Conservation (phyloP, 2,888 invertebrate genomes). For the Drosophila borealis region DNA sequence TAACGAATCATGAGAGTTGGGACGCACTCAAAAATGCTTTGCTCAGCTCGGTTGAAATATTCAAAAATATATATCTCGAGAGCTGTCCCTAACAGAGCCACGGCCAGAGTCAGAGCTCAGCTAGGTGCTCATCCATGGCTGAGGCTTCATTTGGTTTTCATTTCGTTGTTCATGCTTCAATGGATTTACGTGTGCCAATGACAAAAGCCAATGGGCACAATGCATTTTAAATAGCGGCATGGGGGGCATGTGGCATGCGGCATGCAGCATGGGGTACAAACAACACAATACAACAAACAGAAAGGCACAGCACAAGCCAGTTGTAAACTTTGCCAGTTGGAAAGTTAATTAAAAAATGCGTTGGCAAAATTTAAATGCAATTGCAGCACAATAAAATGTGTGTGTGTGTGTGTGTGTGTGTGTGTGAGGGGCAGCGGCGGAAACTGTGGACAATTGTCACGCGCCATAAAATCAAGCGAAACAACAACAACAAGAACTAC, state of each 20-base stretch:
- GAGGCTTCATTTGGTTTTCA: neutral
- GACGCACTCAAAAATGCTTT: slow-evolving; percentile 22
- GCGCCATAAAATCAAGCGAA: slow-evolving; percentile 77
- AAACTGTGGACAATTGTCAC: slow-evolving; percentile 73
- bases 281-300: slow-evolving; percentile 43
- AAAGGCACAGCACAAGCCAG: slow-evolving; percentile 39
- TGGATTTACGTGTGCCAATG: slow-evolving; percentile 63
- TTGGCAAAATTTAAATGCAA: slow-evolving; percentile 79
- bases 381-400: slow-evolving; percentile 72
- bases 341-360: slow-evolving; percentile 80
- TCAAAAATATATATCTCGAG: slow-evolving; percentile 30
- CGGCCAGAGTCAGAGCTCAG: neutral
- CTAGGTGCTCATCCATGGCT: neutral
- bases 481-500: slow-evolving; percentile 26
- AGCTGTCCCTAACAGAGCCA: neutral
- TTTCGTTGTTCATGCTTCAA: slow-evolving; percentile 58
- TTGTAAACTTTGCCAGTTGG: slow-evolving; percentile 31
- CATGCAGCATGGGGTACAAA: slow-evolving; percentile 24
- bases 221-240: slow-evolving; percentile 48
- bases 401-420: slow-evolving; percentile 14
- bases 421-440: slow-evolving; percentile 2
- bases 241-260: neutral
- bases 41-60: slow-evolving; percentile 47
- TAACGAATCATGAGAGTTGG: slow-evolving; percentile 9
- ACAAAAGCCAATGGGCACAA: slow-evolving; percentile 59